Evolutionary conservation across 2,113 vertebrate genomes (phyloP).

Genomic region (Eurystomus gularis): DNA sequence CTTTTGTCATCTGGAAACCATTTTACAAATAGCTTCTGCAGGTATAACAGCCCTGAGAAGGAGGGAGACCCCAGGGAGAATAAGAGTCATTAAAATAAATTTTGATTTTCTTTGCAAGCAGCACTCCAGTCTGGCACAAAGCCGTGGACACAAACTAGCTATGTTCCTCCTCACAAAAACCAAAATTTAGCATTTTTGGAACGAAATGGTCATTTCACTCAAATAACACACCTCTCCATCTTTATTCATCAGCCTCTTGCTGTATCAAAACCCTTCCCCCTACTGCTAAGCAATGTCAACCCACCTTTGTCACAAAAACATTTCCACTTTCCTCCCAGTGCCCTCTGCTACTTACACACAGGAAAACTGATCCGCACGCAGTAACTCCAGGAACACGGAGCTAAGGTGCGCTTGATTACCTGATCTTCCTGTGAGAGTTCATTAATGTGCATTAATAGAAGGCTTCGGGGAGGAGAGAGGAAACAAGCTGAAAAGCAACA

Average conservation of each 20-base stretch:
- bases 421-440: neutral
- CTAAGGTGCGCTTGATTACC: neutral
- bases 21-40: constrained; percentile 44
- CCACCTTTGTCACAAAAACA: neutral
- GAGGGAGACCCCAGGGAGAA: neutral
- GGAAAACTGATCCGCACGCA: accelerated
- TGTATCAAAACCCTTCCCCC: neutral
- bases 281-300: neutral
- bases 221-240: neutral
- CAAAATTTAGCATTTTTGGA: neutral
- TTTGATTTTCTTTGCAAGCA: neutral
- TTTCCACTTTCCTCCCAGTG: neutral
- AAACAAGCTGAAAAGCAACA: neutral
- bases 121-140: neutral
- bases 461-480: neutral
- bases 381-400: accelerated
- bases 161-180: neutral
- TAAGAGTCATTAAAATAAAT: neutral
- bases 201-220: neutral
- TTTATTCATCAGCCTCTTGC: neutral
- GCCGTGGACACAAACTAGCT: neutral
- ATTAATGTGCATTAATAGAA: neutral
- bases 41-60: neutral
- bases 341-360: neutral
- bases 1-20: constrained; percentile 43